Conservation (phyloP, 1,140 invertebrate species). For the Eumaeus atala region DNA sequence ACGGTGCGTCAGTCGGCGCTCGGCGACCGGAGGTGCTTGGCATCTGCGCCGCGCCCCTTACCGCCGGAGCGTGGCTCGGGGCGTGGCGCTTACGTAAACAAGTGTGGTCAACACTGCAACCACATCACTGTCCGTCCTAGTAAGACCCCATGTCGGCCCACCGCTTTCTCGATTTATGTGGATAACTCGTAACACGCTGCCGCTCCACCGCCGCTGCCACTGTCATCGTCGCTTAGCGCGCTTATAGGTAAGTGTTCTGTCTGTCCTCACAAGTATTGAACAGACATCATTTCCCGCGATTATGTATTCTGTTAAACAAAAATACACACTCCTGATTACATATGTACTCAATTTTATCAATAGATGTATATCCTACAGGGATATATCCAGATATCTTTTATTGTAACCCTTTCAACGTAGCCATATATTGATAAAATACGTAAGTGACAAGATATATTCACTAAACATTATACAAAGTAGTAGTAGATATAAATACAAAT, state of each 20-base stretch:
- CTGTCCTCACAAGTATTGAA: not conserved
- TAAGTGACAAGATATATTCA: too few relatives aligned
- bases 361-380: too few relatives aligned
- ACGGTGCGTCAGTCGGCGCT: conserved; percentile 66
- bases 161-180: conserved; percentile 55
- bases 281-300: not conserved
- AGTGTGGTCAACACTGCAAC: conserved; percentile 54
- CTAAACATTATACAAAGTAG: too few relatives aligned
- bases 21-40: conserved; percentile 65
- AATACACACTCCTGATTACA: too few relatives aligned
- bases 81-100: conserved; percentile 74
- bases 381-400: too few relatives aligned
- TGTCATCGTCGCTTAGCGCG: conserved; percentile 52
- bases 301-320: not conserved
- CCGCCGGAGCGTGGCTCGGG: conserved; percentile 67
- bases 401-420: too few relatives aligned
- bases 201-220: conserved; percentile 58
- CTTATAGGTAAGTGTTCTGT: conserved; percentile 57
- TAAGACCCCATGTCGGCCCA: conserved; percentile 64
- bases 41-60: conserved; percentile 67
- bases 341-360: too few relatives aligned
- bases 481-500: too few relatives aligned
- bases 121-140: conserved; percentile 61
- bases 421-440: too few relatives aligned
- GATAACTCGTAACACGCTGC: conserved; percentile 45